These are phyloP conservation scores for Phalacrocorax aristotelis DNA, from an alignment of 2,113 vertebrate genomes.

Conservation along the genomic window DNA sequence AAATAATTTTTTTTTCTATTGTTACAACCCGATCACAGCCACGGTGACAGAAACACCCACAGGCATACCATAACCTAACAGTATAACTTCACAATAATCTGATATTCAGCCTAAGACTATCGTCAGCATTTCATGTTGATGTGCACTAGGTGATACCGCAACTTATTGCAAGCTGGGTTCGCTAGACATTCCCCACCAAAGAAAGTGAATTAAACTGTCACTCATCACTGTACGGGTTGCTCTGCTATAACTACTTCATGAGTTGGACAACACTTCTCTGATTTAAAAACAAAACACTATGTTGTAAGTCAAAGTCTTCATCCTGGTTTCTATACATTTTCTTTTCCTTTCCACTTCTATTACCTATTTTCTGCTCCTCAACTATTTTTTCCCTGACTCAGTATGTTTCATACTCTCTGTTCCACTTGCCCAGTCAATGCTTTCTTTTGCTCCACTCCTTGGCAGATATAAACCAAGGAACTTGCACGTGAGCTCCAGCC, in stretches of 20 bases:
- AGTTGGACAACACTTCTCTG: background rate
- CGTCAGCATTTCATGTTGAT: background rate
- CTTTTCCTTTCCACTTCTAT: background rate
- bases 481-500: background rate
- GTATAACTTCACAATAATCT: background rate
- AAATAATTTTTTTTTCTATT: background rate
- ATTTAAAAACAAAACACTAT: background rate
- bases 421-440: background rate
- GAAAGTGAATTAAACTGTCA: conserved; percentile 59
- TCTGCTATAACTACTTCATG: background rate
- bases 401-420: background rate
- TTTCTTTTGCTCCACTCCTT: background rate
- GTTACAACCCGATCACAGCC: background rate
- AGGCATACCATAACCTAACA: background rate
- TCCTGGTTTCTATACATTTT: background rate
- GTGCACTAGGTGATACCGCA: background rate
- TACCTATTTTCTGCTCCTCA: background rate
- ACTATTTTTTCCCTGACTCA: background rate
- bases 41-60: background rate
- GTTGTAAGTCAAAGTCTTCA: background rate
- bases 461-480: background rate
- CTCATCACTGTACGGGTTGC: background rate
- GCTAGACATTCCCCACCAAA: conserved; percentile 15
- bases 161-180: conserved; percentile 8
- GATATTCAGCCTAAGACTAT: conserved; percentile 9